Evolutionary conservation across 2,888 invertebrate species (phyloP), one percentile per base, ranked within the genome.

Genomic region (Tetramorium bicarinatum): DNA sequence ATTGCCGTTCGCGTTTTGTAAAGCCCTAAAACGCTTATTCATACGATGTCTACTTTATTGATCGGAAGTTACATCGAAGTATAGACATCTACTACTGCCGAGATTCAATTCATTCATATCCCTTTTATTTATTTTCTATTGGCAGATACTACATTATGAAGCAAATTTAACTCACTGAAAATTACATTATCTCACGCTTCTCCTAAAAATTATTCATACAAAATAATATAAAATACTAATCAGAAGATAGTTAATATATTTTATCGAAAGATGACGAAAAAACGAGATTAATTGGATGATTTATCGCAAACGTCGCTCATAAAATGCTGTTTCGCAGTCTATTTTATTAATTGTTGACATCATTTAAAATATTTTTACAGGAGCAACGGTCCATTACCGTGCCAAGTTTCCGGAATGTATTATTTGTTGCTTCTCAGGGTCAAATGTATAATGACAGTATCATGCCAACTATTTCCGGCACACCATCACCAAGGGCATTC

Each of bases 381-480:
- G n/a, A 47, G 59, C 44, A 71, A 79, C 18, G 34, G 47, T 79
- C 21, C 34, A 13, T n/a, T 8, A 41, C 13, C 2, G 56, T 59
- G 72, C 72, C 79, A 79, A 72, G 34, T 72, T 56, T 71, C 59
- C 59, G 47, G 34, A 71, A 47, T 56, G 47, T 25, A 47, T 13
- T 79, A 79, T 79, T 59, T 59, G 56, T 79, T 59, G 56, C 71
- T 47, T 59, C 18, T 59, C 72, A 72, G 18, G 47, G 72, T 79
- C 72, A n/a, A 59, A 34, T 34, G 34, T 59, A 72, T 72, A 79
- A 79, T 79, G 47, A 25, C 44, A 72, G 25, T 54, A 54, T 69
- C 52, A 41, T 83, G 85, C 79, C 79, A 87, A 85, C 80, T 88
- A 87, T 84, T 88, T 83, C 75, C 82, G 66, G 62, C 84, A 34